Base-by-base conservation (phyloP, 2,797 vertebrate genomes). In the Eptatretus atami region DNA sequence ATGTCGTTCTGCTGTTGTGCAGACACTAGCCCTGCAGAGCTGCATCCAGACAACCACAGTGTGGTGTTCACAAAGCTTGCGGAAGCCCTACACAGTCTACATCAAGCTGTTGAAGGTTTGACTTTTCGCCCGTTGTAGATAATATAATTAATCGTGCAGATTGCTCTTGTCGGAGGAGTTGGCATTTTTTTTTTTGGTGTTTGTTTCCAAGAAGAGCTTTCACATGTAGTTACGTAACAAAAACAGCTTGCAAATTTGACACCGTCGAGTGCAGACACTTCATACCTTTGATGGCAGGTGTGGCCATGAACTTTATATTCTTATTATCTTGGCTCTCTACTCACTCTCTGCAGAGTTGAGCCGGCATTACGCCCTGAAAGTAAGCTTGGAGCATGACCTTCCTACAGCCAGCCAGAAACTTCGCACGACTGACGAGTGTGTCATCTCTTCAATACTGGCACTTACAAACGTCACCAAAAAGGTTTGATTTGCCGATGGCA, bases 351-450 rank as follows among this genome's bases (percentile, higher is more conserved):
- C 72, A 95, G 92, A 85, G 70, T 79, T 90, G 75, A 88, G 79
- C 54, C 85, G 84, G 72, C 83, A 90, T 73, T 98, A 90, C 73
- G 87, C 75, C 74, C 85, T 90, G 70, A 98, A 98, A 76, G 82
- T 81, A 64, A 54, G 75, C 66, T 74, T 94, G 67, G 92, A 98
- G 69, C 80, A 80, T 69, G 85, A 92, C 61, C 74, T 93, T 69
- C 84, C 90, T 63, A 86, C 80, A 14, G 72, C 81, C 70, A 87
- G 88, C 1, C 86, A 96, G 77, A 98, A 98, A 72, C 80, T 95
- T 55, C 68, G 78, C 64, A 96, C 84, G 70, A 98, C 92, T 60
- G 86, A 92, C 14, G 86, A 98, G 68, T 96, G 90, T 69, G 78
- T 98, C 71, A 77, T 95, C 63, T 83, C 86, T 52, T 94, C 92